Percentiles rank a stretch among this genome's conserved stretches.
These are phyloP conservation scores for Ectemnius lituratus DNA, from an alignment of 2,888 invertebrate genomes.

Conservation along the genomic window DNA sequence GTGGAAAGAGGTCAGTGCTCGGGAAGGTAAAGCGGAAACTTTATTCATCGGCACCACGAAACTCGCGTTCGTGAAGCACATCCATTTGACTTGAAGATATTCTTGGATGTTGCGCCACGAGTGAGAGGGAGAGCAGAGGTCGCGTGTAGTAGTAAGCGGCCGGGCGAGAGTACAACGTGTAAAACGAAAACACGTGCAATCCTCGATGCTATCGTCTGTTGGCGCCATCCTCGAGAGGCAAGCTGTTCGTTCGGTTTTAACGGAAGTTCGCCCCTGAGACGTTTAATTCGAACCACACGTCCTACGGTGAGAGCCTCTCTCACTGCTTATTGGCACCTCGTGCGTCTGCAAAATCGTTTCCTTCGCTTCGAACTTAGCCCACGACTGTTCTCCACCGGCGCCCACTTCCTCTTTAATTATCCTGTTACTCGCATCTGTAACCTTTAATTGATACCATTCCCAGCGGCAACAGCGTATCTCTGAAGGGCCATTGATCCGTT, in stretches of 20 bases:
- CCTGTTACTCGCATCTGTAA: conserved; percentile 31
- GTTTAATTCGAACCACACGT: conserved; percentile 67
- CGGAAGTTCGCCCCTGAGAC: conserved; percentile 68
- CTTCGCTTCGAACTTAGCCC: conserved; percentile 26
- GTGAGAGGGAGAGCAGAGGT: neutral
- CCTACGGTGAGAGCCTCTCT: conserved; percentile 42
- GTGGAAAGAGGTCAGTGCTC: conserved; percentile 3
- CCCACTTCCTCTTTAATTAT: conserved; percentile 33
- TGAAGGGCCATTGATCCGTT: too few species aligned
- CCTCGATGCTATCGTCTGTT: conserved; percentile 64
- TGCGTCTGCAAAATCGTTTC: conserved; percentile 37
- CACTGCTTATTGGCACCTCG: conserved; percentile 43
- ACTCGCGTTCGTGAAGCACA: conserved; percentile 14
- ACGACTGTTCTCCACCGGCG: conserved; percentile 27
- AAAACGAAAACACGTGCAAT: conserved; percentile 70
- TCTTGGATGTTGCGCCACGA: conserved; percentile 33
- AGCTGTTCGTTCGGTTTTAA: conserved; percentile 56
- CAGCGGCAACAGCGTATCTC: too few species aligned
- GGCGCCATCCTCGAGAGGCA: conserved; percentile 59
- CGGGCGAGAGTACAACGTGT: conserved; percentile 53
- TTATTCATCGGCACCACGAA: conserved; percentile 14
- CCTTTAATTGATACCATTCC: conserved; percentile 48
- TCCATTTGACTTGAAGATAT: conserved; percentile 45
- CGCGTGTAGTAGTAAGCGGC: neutral
- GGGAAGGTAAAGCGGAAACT: neutral